Evolutionary conservation across 1,140 invertebrate genomes (phyloP).

Genomic region (Euura saliciscinereae): DNA sequence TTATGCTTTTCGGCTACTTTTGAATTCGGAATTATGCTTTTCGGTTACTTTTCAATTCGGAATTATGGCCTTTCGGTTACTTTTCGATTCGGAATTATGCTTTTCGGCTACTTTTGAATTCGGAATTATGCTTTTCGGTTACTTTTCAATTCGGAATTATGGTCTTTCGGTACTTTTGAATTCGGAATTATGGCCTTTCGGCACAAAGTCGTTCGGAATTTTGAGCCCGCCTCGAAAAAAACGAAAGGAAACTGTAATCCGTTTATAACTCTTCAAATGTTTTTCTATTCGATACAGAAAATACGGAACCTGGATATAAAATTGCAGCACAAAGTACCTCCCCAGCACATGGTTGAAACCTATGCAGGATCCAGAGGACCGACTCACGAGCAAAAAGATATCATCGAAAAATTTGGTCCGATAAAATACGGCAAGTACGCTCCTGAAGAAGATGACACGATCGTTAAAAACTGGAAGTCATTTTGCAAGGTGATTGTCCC

Average conservation of each 20-base stretch:
- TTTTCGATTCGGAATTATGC: no score
- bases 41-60: no score
- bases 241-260: neutral
- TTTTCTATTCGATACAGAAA: constrained; percentile 33
- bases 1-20: no score
- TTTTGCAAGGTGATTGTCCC: constrained; percentile 46
- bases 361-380: constrained; percentile 25
- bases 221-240: no score
- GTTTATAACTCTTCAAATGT: neutral
- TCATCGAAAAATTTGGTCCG: constrained; percentile 36
- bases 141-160: no score
- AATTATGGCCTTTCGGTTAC: no score
- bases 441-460: constrained; percentile 41
- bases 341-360: constrained; percentile 46
- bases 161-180: no score
- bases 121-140: no score
- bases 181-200: no score
- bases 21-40: no score
- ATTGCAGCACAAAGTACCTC: constrained; percentile 40
- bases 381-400: constrained; percentile 22
- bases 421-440: constrained; percentile 40
- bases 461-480: constrained; percentile 47
- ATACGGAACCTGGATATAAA: constrained; percentile 34
- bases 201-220: no score
- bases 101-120: no score